Conservation (phyloP, 2,113 vertebrate genomes). For the Oryzias melastigma region DNA sequence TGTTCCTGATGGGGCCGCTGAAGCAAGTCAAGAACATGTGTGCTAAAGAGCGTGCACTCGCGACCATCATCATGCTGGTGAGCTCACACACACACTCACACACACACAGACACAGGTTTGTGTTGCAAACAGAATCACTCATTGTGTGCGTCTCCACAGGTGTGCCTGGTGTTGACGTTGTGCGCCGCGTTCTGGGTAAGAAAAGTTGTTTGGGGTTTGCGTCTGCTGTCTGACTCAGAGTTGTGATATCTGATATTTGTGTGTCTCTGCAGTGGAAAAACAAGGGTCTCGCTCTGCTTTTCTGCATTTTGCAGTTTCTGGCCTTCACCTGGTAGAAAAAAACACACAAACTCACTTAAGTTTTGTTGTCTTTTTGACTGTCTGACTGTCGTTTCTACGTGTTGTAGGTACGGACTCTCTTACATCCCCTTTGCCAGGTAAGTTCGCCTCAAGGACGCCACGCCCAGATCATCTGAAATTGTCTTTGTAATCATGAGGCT, state of each 20-base stretch:
- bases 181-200: slow-evolving; percentile 90
- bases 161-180: slow-evolving; percentile 84
- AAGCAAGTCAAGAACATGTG: slow-evolving; percentile 91
- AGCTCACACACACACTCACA: slow-evolving; percentile 37
- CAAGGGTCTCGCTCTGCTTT: slow-evolving; percentile 81
- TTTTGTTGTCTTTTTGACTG: background rate
- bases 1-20: slow-evolving; percentile 89
- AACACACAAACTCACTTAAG: slow-evolving; percentile 19
- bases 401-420: slow-evolving; percentile 63
- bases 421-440: slow-evolving; percentile 70
- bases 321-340: slow-evolving; percentile 85
- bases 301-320: slow-evolving; percentile 89
- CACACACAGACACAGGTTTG: background rate
- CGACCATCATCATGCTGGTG: slow-evolving; percentile 88
- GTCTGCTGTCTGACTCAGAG: too few species aligned
- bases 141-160: slow-evolving; percentile 53
- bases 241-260: background rate
- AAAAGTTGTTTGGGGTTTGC: background rate
- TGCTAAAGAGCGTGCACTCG: slow-evolving; percentile 84
- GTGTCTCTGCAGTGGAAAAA: slow-evolving; percentile 79
- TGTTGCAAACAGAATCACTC: background rate
- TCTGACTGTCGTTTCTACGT: slow-evolving; percentile 22
- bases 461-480: background rate
- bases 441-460: background rate
- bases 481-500: too few species aligned